Conservation (phyloP, 2,113 vertebrate species). For the Epinephelus moara region DNA sequence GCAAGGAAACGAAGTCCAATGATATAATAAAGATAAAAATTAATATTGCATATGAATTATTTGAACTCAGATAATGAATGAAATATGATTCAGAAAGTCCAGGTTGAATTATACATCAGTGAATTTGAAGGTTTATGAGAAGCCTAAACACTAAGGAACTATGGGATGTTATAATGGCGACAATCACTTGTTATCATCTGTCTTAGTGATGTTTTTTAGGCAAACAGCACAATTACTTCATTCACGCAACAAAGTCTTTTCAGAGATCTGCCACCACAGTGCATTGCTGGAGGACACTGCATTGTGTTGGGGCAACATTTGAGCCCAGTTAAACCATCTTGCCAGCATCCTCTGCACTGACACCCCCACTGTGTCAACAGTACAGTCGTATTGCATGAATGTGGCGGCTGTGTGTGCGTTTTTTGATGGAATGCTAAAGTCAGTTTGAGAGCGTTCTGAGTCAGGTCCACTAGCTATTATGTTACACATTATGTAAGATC, state of each 20-base stretch:
- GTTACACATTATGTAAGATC: background rate
- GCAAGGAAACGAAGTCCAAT: background rate
- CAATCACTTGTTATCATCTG: background rate
- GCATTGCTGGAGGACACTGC: background rate
- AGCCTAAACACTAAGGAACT: background rate
- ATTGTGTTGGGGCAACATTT: background rate
- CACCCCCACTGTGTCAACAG: background rate
- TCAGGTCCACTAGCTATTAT: background rate
- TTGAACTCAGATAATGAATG: conserved; percentile 35
- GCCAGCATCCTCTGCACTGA: background rate
- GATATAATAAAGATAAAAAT: conserved; percentile 11
- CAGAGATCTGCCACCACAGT: background rate
- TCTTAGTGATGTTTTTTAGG: background rate
- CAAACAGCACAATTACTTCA: conserved; percentile 19
- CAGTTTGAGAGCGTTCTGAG: background rate
- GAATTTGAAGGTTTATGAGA: background rate
- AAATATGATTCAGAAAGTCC: conserved; percentile 34
- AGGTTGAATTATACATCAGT: conserved; percentile 10
- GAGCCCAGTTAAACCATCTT: background rate
- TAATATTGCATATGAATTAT: conserved; percentile 14
- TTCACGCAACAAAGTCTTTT: background rate
- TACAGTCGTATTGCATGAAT: background rate
- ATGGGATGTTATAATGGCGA: background rate
- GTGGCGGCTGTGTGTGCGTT: background rate
- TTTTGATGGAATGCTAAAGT: background rate